phyloP scores from a whole-genome alignment of 2,888 invertebrate species.

The Fragum sueziense region DNA sequence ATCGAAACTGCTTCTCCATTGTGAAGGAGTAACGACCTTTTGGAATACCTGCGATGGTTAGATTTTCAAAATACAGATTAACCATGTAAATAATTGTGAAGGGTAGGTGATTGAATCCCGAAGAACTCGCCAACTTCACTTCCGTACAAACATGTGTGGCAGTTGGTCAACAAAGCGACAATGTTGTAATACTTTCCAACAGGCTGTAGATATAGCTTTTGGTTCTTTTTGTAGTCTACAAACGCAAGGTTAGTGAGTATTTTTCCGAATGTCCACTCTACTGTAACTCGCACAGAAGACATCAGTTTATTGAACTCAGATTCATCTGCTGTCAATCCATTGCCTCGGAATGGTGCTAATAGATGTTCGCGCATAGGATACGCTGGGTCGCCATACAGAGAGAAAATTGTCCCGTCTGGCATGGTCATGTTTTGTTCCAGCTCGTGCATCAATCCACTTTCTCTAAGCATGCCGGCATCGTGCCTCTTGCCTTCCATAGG shows the following conservation, averaged over 20 bases:
- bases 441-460: slow-evolving; percentile 39
- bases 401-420: slow-evolving; percentile 18
- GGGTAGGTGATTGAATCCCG: slow-evolving; percentile 4
- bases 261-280: slow-evolving; percentile 5
- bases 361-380: slow-evolving; percentile 17
- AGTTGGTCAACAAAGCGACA: slow-evolving; percentile 6
- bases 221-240: slow-evolving; percentile 4
- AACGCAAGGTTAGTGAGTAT: slow-evolving; percentile 8
- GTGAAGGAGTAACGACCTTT: neutral
- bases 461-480: slow-evolving; percentile 29
- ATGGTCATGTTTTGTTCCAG: slow-evolving; percentile 30
- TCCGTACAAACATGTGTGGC: slow-evolving; percentile 9
- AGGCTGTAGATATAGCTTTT: slow-evolving; percentile 8
- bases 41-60: neutral
- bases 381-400: slow-evolving; percentile 30
- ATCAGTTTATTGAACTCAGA: neutral
- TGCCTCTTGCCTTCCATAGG: slow-evolving; percentile 34
- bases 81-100: neutral
- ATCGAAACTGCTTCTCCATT: neutral
- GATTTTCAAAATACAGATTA: neutral
- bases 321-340: neutral
- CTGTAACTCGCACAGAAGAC: neutral
- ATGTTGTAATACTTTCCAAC: slow-evolving; percentile 10
- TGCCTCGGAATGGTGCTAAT: neutral
- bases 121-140: slow-evolving; percentile 7